Evolutionary conservation across 2,888 invertebrate species (phyloP).

Genomic region (Caenorhabditis uteleia): DNA sequence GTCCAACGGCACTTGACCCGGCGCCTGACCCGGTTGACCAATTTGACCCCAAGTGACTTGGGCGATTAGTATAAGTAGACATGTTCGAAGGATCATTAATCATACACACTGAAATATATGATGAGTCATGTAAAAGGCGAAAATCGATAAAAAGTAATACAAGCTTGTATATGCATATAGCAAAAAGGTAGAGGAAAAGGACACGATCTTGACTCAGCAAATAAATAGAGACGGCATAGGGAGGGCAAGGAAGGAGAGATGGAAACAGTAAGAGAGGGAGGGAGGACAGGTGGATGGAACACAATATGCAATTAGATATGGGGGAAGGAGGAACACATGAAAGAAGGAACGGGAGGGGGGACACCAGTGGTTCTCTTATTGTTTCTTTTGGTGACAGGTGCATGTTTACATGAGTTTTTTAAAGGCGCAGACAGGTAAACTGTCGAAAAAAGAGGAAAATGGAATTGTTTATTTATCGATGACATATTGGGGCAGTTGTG

Average conservation of each 20-base stretch:
- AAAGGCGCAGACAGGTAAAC: too few species aligned
- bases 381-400: too few species aligned
- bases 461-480: too few species aligned
- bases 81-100: constrained; percentile 13
- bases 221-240: background rate
- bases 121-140: constrained; percentile 3
- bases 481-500: too few species aligned
- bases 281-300: too few species aligned
- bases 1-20: constrained; percentile 40
- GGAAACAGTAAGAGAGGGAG: constrained; percentile 2
- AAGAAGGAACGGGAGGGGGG: too few species aligned
- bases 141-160: too few species aligned
- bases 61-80: constrained; percentile 15
- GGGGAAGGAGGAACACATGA: too few species aligned
- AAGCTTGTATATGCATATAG: background rate
- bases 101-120: constrained; percentile 10
- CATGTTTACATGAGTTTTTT: too few species aligned
- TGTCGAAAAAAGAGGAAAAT: too few species aligned
- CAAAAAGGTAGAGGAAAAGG: background rate
- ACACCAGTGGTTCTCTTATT: too few species aligned
- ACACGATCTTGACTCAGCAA: constrained; percentile 3
- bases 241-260: background rate
- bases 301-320: too few species aligned
- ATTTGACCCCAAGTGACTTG: constrained; percentile 30
- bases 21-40: constrained; percentile 37